Conservation (phyloP, 2,113 vertebrate species). For the Pipra filicauda region DNA sequence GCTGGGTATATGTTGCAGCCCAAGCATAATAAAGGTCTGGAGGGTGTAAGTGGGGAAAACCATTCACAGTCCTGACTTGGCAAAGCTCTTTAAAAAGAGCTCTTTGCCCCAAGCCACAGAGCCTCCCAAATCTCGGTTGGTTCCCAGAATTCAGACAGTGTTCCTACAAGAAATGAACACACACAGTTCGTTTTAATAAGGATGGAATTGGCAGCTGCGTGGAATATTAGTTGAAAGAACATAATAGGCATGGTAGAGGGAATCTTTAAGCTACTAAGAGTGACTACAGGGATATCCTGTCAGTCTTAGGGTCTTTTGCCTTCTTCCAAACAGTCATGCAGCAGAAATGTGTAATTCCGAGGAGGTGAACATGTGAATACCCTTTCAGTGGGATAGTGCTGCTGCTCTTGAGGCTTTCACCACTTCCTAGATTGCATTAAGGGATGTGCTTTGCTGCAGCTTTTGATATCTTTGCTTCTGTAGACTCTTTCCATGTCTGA, state of each 20-base stretch:
- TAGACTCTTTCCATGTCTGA: not conserved
- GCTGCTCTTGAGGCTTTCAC: not conserved
- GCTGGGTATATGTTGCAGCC: slow-evolving; percentile 23
- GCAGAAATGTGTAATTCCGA: not conserved
- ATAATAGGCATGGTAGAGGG: not conserved
- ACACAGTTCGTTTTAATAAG: slow-evolving; percentile 33
- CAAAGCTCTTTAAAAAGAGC: not conserved
- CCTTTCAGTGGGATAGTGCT: not conserved
- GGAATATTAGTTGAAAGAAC: slow-evolving; percentile 30
- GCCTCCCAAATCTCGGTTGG: slow-evolving; percentile 39
- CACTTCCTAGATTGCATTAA: not conserved
- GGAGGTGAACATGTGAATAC: not conserved
- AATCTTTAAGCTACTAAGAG: not conserved
- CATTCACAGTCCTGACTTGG: slow-evolving; percentile 42
- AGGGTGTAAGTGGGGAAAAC: slow-evolving; percentile 62
- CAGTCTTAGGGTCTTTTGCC: not conserved
- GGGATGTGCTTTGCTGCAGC: not conserved
- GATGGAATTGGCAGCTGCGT: not conserved
- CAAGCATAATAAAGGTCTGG: slow-evolving; percentile 63
- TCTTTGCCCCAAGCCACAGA: slow-evolving; percentile 37
- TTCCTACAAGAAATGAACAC: slow-evolving; percentile 53
- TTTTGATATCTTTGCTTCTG: not conserved
- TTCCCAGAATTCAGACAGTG: slow-evolving; percentile 59
- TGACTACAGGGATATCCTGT: not conserved
- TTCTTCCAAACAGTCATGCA: not conserved